Percentiles rank a stretch among this genome's conserved stretches.
These are phyloP conservation scores for Austrofundulus limnaeus DNA, from an alignment of 2,113 vertebrate genomes.

Conservation along the genomic window DNA sequence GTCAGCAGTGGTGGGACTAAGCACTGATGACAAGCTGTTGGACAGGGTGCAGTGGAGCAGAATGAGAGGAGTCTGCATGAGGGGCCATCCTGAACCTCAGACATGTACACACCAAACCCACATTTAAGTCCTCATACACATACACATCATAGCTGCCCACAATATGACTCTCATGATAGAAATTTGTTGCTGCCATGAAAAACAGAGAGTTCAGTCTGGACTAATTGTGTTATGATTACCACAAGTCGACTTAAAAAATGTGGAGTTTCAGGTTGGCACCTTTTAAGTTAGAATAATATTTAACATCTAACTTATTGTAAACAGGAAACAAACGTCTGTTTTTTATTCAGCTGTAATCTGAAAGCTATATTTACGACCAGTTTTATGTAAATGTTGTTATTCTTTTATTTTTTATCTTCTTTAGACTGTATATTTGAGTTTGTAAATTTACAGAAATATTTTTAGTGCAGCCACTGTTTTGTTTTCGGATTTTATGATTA, in stretches of 20 bases:
- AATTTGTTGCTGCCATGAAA: slow-evolving; percentile 35
- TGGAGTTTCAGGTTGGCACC: not conserved
- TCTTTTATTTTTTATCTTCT: not conserved
- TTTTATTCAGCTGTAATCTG: not conserved
- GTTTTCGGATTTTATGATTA: too few relatives aligned
- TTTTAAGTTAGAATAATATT: not conserved
- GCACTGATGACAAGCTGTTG: slow-evolving; percentile 71
- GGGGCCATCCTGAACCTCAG: slow-evolving; percentile 35
- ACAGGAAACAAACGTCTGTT: slow-evolving; percentile 51
- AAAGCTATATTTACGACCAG: too few relatives aligned
- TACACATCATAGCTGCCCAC: slow-evolving; percentile 31
- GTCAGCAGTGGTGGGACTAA: slow-evolving; percentile 43
- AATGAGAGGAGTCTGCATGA: slow-evolving; percentile 43
- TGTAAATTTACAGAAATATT: too few relatives aligned
- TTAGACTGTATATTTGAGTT: too few relatives aligned
- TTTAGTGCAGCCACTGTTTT: too few relatives aligned
- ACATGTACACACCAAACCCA: slow-evolving; percentile 37
- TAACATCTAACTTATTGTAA: slow-evolving; percentile 48
- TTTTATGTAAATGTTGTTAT: not conserved
- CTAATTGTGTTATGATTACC: slow-evolving; percentile 16
- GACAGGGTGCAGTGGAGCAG: slow-evolving; percentile 42
- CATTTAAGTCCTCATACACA: slow-evolving; percentile 23
- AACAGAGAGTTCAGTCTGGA: slow-evolving; percentile 38
- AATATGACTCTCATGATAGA: slow-evolving; percentile 29
- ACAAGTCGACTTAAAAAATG: slow-evolving; percentile 17